These are phyloP conservation scores for Smittia aterrima DNA, from an alignment of 2,888 invertebrate species.

Conservation along the genomic window DNA sequence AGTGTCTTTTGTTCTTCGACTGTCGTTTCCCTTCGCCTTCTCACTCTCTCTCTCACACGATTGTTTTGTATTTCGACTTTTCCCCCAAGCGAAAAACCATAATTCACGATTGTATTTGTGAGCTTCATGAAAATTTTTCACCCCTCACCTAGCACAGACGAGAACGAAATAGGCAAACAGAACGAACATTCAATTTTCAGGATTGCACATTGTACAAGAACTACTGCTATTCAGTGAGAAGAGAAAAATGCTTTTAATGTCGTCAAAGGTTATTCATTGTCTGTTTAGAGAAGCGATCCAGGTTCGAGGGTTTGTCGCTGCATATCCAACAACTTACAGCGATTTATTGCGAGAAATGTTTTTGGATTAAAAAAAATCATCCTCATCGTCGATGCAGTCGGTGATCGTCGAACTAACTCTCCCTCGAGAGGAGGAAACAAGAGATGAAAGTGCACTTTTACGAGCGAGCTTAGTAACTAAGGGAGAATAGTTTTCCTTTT, in stretches of 20 bases:
- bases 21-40: neutral
- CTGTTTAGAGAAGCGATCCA: neutral
- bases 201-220: conserved; percentile 25
- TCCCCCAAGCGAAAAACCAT: conserved; percentile 16
- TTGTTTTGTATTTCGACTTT: neutral
- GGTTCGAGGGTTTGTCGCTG: neutral
- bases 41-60: no score
- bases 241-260: neutral
- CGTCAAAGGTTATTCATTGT: conserved; percentile 7
- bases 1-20: conserved; percentile 31
- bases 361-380: neutral
- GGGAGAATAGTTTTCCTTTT: neutral
- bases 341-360: no score
- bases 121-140: conserved; percentile 13
- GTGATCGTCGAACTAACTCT: no score
- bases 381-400: neutral
- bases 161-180: conserved; percentile 11
- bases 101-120: neutral
- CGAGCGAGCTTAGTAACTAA: neutral
- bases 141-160: conserved; percentile 25
- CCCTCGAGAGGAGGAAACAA: no score
- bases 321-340: neutral
- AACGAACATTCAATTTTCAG: conserved; percentile 34
- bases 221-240: neutral
- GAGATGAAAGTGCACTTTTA: conserved; percentile 16